Conservation (phyloP, 2,888 invertebrate species). For the Drosophila mimetica region DNA sequence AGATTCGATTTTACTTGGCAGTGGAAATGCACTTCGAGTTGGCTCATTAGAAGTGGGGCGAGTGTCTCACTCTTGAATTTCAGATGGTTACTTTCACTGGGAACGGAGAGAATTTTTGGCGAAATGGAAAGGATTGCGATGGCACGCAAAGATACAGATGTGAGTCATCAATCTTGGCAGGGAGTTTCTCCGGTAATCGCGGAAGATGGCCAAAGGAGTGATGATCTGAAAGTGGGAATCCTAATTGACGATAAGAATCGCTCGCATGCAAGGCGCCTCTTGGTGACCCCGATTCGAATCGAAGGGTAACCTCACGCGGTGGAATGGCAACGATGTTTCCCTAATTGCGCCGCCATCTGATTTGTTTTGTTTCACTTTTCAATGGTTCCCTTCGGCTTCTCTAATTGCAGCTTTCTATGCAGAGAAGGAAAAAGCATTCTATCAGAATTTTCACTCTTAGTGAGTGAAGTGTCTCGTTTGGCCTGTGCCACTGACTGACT, state of each 20-base stretch:
- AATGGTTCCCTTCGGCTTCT: conserved; percentile 41
- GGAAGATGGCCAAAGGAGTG: background rate
- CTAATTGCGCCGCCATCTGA: conserved; percentile 53
- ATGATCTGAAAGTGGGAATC: background rate
- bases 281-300: conserved; percentile 46
- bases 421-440: conserved; percentile 60
- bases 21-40: conserved; percentile 28
- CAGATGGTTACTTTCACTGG: conserved; percentile 62
- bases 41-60: conserved; percentile 56
- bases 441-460: conserved; percentile 75
- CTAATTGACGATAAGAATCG: conserved; percentile 70
- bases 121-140: conserved; percentile 58
- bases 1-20: conserved; percentile 30
- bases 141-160: conserved; percentile 40
- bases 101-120: conserved; percentile 49
- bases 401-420: conserved; percentile 71
- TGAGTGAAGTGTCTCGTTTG: conserved; percentile 76
- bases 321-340: conserved; percentile 52
- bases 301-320: conserved; percentile 41
- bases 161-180: conserved; percentile 37
- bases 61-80: background rate
- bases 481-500: conserved; percentile 73
- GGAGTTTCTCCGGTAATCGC: conserved; percentile 25
- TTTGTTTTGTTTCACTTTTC: conserved; percentile 70
- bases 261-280: too few relatives aligned